These are phyloP conservation scores for Saturnia pavonia DNA, from an alignment of 2,888 invertebrate species.

Conservation along the genomic window DNA sequence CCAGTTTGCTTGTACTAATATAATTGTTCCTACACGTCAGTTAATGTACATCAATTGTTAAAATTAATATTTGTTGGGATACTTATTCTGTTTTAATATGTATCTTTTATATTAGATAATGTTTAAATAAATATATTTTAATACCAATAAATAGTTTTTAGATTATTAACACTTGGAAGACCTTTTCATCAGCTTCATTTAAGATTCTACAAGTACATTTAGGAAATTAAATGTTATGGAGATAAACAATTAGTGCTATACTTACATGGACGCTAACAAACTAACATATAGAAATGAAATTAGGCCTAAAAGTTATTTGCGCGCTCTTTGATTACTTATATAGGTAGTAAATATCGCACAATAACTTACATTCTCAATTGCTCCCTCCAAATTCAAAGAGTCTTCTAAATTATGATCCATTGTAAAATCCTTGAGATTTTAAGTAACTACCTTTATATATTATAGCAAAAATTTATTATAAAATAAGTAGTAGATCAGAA, in stretches of 20 bases:
- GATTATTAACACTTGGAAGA: not conserved
- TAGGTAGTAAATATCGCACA: conserved; percentile 20
- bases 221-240: no score
- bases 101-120: not conserved
- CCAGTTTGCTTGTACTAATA: not conserved
- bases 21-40: no score
- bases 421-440: conserved; percentile 25
- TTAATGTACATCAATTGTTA: no score
- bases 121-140: not conserved
- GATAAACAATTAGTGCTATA: no score
- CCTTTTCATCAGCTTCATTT: not conserved
- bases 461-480: not conserved
- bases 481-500: conserved; percentile 29
- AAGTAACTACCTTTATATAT: conserved; percentile 7
- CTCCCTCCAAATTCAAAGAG: conserved; percentile 64
- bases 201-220: not conserved
- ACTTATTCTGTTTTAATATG: no score
- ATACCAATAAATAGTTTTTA: not conserved
- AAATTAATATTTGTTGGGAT: no score
- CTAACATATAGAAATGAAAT: not conserved
- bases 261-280: not conserved
- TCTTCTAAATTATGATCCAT: conserved; percentile 77
- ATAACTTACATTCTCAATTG: conserved; percentile 67
- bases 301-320: conserved; percentile 1
- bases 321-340: conserved; percentile 20